Percentiles rank a stretch among this genome's conserved stretches.
phyloP scores from a whole-genome alignment of 2,113 vertebrate species.

The Origma solitaria region DNA sequence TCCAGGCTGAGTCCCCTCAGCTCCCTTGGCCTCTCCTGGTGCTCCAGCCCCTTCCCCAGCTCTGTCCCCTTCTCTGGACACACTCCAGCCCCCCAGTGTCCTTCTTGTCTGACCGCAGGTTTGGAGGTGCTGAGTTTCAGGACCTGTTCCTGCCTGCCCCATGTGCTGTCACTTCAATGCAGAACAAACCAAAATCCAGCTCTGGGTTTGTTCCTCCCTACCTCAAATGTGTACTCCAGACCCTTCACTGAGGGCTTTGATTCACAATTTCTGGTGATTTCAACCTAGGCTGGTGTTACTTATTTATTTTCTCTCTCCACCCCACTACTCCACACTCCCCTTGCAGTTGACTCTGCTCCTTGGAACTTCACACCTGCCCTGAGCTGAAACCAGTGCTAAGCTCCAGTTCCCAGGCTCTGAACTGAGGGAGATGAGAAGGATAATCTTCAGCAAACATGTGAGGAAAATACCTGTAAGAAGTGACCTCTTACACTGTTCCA shows the following conservation, averaged over 20 bases:
- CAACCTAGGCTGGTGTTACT: neutral
- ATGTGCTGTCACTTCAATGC: neutral
- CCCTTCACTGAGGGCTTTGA: neutral
- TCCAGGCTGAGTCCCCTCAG: neutral
- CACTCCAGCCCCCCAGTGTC: neutral
- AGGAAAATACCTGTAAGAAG: neutral
- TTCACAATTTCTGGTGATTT: neutral
- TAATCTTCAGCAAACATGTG: neutral
- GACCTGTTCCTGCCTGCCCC: neutral
- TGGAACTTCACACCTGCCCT: neutral
- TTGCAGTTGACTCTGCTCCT: neutral
- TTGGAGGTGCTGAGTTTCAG: neutral
- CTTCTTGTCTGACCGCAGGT: neutral
- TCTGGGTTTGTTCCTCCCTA: neutral
- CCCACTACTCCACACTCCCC: neutral
- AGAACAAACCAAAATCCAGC: neutral
- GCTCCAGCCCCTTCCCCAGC: neutral
- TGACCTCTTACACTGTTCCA: neutral
- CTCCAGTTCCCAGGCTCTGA: neutral
- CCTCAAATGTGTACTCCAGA: neutral
- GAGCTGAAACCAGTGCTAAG: neutral
- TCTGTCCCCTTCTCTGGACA: fast-evolving
- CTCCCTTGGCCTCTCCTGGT: fast-evolving
- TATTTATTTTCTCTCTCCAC: neutral
- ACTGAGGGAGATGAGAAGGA: neutral